Evolutionary conservation across 2,888 invertebrate species (phyloP), one percentile per base, ranked within the genome.

Genomic region (Cinara cedri): DNA sequence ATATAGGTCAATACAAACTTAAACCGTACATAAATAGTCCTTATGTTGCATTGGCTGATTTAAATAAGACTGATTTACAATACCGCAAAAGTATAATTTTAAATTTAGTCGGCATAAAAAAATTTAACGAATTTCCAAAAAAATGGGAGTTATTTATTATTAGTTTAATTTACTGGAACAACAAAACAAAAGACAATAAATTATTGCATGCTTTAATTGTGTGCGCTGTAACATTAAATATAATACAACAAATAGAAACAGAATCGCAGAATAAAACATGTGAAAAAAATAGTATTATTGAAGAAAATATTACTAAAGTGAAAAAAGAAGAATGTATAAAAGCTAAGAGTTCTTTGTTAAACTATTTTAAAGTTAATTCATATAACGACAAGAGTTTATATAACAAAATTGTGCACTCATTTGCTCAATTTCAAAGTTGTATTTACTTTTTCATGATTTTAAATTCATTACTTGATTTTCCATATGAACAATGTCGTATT

Each of bases 351-450:
- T 6, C 26, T 6, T 42, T 78, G 26, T 70, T 60, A 44, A 62
- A 60, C 16, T 68, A 78, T 55, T 34, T 57, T 34, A 3, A n/a
- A 19, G 14, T 62, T 42, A 3, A 13, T 42, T 14, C 42, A 19
- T 70, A 62, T 60, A 62, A 70, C 24, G 6, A 78, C 11, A 78
- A 21, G 9, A 1, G 1, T 34, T 60, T 78, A 14, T 78, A 78
- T 54, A 16, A 70, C 2, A 87, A 85, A 75, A 87, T 88, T 82
- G 88, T 92, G 82, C 91, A 92, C 83, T 86, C 86, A 9, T 91
- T 90, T 85, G 89, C 91, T 1, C 89, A 91, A 84, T 90, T 91
- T 84, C 92, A 92, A 84, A 89, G 88, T 85, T 89, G 89, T 83
- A 84, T 91, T 54, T 86, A 87, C 13, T 89, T 90, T 83, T 85